Percentiles rank a stretch among this genome's conserved stretches.
Evolutionary conservation across 2,113 vertebrate genomes (phyloP).

Genomic region (Odocoileus hemionus): DNA sequence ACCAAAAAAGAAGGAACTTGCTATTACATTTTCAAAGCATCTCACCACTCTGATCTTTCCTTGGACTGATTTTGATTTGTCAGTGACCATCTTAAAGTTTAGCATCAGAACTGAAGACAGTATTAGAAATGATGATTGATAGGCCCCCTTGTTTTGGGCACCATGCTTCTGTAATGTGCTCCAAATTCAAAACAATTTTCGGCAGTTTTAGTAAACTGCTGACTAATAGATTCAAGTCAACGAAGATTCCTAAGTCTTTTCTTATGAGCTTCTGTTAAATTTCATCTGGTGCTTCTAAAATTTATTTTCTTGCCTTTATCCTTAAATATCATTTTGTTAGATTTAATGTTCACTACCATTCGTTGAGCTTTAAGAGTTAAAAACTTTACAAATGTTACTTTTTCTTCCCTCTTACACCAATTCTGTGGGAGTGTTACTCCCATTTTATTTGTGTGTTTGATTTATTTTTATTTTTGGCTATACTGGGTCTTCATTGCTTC

Average conservation of each 20-base stretch:
- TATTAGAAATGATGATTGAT: neutral
- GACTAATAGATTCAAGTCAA: neutral
- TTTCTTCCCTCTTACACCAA: neutral
- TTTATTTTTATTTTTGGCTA: neutral
- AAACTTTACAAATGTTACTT: neutral
- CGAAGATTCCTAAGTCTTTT: neutral
- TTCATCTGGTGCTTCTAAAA: conserved; percentile 6
- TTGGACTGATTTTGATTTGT: neutral
- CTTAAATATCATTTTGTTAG: neutral
- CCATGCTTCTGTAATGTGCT: neutral
- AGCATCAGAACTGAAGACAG: neutral
- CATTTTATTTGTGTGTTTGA: neutral
- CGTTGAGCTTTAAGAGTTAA: neutral
- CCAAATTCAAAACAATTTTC: neutral
- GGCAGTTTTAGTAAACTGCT: neutral
- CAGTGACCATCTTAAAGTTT: neutral
- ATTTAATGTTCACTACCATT: neutral
- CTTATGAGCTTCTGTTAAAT: neutral
- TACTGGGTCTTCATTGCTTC: neutral
- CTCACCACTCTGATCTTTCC: neutral
- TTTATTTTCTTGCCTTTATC: neutral
- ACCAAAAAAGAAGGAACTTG: neutral
- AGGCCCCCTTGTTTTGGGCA: neutral
- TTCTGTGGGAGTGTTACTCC: neutral
- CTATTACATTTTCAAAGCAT: neutral